Evolutionary conservation across 2,888 invertebrate genomes (phyloP).

Genomic region (Nysson spinosus): DNA sequence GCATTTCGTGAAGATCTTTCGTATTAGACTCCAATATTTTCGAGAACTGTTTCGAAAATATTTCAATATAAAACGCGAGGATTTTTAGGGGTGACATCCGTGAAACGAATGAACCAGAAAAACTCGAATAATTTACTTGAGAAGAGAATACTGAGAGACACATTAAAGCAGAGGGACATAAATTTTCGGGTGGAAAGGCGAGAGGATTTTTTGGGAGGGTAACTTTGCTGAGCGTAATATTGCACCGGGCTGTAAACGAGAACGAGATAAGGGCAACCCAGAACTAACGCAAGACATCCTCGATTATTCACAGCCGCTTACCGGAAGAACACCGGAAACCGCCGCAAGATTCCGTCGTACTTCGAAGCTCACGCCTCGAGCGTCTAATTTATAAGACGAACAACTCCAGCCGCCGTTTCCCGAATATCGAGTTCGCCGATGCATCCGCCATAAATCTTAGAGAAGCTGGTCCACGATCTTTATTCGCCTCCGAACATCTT

Average conservation of each 20-base stretch:
- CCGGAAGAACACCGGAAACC: conserved; percentile 4
- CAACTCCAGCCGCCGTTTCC: background rate
- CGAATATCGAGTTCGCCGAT: conserved; percentile 4
- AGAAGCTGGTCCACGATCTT: background rate
- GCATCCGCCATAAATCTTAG: conserved; percentile 13
- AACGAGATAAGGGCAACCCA: conserved; percentile 33
- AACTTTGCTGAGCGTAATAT: conserved; percentile 4
- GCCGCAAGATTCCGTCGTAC: background rate
- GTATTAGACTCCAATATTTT: too few species aligned
- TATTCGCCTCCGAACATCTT: background rate
- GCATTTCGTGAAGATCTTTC: too few species aligned
- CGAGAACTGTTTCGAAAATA: too few species aligned
- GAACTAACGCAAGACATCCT: conserved; percentile 27
- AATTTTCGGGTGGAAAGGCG: conserved; percentile 4
- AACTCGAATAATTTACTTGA: too few species aligned
- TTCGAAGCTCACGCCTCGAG: background rate
- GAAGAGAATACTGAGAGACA: too few species aligned
- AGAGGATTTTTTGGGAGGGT: conserved; percentile 8
- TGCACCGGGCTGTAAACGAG: conserved; percentile 13
- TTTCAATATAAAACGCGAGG: too few species aligned
- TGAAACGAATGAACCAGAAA: too few species aligned
- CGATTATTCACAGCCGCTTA: conserved; percentile 47
- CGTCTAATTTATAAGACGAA: conserved; percentile 27
- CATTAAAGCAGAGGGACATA: conserved; percentile 5
- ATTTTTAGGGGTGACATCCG: too few species aligned